These are phyloP conservation scores for Pogoniulus pusillus DNA, from an alignment of 2,797 vertebrate species.

Conservation along the genomic window DNA sequence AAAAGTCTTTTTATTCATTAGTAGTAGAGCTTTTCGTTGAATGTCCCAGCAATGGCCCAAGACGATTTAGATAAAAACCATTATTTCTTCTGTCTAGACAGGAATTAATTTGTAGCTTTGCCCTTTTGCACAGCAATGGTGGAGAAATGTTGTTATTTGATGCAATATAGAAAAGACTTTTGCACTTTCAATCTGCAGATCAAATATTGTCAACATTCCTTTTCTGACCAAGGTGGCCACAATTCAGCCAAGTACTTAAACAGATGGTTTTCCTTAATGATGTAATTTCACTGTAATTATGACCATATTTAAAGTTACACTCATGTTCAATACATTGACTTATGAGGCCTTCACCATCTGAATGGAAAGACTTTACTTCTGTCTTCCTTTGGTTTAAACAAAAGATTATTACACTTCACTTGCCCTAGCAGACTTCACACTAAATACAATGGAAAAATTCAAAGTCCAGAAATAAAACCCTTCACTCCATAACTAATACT, in stretches of 20 bases:
- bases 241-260: conserved; percentile 10
- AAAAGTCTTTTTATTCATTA: conserved; percentile 56
- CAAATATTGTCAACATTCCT: neutral
- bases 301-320: neutral
- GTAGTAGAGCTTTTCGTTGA: conserved; percentile 20
- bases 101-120: conserved; percentile 43
- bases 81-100: conserved; percentile 55
- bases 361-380: neutral
- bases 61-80: conserved; percentile 49
- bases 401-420: neutral
- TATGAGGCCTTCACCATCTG: neutral
- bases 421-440: neutral
- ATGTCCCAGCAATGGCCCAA: conserved; percentile 25
- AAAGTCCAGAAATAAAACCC: neutral
- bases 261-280: neutral
- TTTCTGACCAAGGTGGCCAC: neutral
- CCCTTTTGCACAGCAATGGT: conserved; percentile 6
- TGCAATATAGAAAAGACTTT: neutral
- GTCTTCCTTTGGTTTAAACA: conserved; percentile 1
- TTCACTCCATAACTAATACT: neutral
- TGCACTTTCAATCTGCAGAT: conserved; percentile 11
- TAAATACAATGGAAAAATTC: neutral
- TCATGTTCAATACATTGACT: neutral
- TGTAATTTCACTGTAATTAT: conserved; percentile 10
- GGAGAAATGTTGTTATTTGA: conserved; percentile 17